Conservation (phyloP, 2,797 vertebrate species). For the Adrianichthys oophorus region DNA sequence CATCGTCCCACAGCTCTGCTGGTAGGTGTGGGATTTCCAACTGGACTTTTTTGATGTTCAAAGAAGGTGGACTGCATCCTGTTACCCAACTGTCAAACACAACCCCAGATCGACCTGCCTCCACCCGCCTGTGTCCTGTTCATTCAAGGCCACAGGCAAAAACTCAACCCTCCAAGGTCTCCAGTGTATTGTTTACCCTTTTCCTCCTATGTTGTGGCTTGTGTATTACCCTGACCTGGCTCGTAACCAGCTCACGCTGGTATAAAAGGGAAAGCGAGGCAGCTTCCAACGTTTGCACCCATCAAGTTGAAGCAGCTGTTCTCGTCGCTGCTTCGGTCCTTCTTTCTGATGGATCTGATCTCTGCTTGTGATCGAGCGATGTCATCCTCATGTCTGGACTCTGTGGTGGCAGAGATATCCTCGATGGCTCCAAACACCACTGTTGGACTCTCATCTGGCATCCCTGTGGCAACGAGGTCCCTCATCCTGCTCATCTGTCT, state of each 20-base stretch:
- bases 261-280: constrained; percentile 75
- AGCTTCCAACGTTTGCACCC: constrained; percentile 4
- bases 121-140: constrained; percentile 41
- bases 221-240: constrained; percentile 78
- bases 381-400: constrained; percentile 48
- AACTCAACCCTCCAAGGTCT: constrained; percentile 60
- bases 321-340: neutral
- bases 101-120: constrained; percentile 18
- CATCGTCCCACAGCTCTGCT: neutral
- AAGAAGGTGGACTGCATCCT: constrained; percentile 31
- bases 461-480: constrained; percentile 72
- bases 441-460: constrained; percentile 37
- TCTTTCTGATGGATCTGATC: constrained; percentile 57
- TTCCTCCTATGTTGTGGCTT: constrained; percentile 79
- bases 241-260: constrained; percentile 33
- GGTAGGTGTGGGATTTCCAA: constrained; percentile 5
- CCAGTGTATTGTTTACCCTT: constrained; percentile 61
- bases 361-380: constrained; percentile 48
- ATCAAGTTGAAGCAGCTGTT: neutral
- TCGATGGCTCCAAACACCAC: constrained; percentile 75
- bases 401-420: constrained; percentile 65
- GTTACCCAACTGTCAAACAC: constrained; percentile 56
- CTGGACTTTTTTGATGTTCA: constrained; percentile 48
- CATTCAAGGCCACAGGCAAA: constrained; percentile 48
- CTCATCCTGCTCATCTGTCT: constrained; percentile 81